phyloP scores from a whole-genome alignment of 2,888 invertebrate genomes.

The Phrixothrix hirtus region DNA sequence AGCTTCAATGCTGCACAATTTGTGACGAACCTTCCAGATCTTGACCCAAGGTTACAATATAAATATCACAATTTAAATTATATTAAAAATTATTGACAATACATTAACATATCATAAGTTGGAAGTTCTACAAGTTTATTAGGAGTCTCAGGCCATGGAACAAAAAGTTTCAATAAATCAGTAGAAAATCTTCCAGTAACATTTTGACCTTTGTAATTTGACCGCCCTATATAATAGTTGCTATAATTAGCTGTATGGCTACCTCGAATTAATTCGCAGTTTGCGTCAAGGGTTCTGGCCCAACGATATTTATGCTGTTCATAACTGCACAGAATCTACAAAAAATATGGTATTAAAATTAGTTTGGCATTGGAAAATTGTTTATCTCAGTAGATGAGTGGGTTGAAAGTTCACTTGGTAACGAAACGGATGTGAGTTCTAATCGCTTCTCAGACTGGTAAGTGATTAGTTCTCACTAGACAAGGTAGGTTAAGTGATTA shows the following conservation, averaged over 20 bases:
- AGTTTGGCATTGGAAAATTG: no score
- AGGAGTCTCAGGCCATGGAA: no score
- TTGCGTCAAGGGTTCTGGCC: neutral
- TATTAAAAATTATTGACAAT: no score
- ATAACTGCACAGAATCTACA: conserved; percentile 7
- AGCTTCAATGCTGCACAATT: no score
- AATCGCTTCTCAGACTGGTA: neutral
- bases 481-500: neutral
- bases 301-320: neutral
- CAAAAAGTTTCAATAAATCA: no score
- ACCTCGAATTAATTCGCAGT: conserved; percentile 1
- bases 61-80: no score
- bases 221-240: conserved; percentile 2
- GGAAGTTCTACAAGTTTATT: neutral
- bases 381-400: no score
- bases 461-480: neutral
- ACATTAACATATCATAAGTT: conserved; percentile 5
- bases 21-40: no score
- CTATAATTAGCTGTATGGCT: neutral
- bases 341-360: no score
- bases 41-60: no score
- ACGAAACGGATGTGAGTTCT: no score
- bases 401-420: no score
- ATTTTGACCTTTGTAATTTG: neutral
- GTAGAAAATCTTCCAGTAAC: conserved; percentile 6